A percentile compares a stretch with the other conserved stretches of the same genome.
phyloP scores from a whole-genome alignment of 2,113 vertebrate genomes.

The Castor canadensis region DNA sequence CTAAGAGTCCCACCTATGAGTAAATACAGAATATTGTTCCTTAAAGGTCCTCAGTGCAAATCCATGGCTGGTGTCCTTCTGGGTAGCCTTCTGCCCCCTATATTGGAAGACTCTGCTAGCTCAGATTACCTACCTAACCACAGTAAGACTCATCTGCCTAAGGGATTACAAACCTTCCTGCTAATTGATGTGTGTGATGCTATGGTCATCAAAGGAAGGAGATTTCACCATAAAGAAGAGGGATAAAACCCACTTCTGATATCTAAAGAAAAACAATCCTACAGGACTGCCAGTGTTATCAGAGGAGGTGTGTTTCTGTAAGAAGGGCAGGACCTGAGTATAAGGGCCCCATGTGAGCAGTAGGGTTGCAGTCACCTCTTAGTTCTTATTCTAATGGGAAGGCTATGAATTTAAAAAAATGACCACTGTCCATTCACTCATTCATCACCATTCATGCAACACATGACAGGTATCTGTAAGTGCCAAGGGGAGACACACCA shows the following conservation, averaged over 20 bases:
- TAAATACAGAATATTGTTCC: not conserved
- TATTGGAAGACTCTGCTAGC: too few relatives aligned
- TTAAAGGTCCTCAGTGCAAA: not conserved
- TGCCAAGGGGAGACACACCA: not conserved
- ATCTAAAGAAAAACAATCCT: not conserved
- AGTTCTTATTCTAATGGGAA: not conserved
- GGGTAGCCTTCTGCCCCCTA: not conserved
- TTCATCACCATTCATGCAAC: not conserved
- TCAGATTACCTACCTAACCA: not conserved
- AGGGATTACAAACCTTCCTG: too few relatives aligned
- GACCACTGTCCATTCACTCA: not conserved
- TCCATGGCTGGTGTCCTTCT: not conserved
- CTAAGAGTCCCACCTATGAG: not conserved
- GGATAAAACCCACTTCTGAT: not conserved
- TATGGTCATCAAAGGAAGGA: not conserved
- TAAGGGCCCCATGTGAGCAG: not conserved
- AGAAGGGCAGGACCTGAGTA: not conserved
- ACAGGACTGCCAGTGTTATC: not conserved
- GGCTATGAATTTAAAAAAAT: not conserved
- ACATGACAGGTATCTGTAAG: not conserved
- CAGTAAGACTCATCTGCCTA: not conserved
- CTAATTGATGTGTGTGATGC: not conserved
- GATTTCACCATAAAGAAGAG: not conserved
- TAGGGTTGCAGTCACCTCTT: not conserved
- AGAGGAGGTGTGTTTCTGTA: not conserved